A percentile compares a stretch with the other conserved stretches of the same genome.
These are phyloP conservation scores for Ophion slaviceki DNA, from an alignment of 2,888 invertebrate genomes.

Conservation along the genomic window DNA sequence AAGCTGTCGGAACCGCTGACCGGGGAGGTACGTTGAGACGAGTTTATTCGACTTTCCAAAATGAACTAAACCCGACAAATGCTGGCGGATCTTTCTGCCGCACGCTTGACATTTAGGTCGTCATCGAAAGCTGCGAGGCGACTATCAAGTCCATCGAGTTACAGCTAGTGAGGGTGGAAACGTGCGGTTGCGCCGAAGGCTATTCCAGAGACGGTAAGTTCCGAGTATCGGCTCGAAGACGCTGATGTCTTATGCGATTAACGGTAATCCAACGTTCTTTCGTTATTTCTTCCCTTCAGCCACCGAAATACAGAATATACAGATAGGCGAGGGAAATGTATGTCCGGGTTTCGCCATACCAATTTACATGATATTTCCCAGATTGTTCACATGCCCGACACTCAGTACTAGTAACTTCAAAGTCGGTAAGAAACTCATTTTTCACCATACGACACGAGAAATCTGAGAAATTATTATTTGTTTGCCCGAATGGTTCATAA, in stretches of 20 bases:
- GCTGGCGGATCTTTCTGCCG: not conserved
- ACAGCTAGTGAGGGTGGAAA: slow-evolving; percentile 97
- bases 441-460: not conserved
- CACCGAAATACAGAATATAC: slow-evolving; percentile 99
- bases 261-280: not conserved
- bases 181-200: slow-evolving; percentile 96
- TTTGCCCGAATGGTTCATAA: not conserved
- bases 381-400: slow-evolving; percentile 97
- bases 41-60: not conserved
- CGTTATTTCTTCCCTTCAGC: slow-evolving; percentile 85
- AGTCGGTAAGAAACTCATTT: slow-evolving; percentile 88
- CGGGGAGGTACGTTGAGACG: slow-evolving; percentile 87
- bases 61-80: not conserved
- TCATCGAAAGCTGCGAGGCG: slow-evolving; percentile 92
- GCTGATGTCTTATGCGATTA: not conserved
- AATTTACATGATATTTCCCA: slow-evolving; percentile 97
- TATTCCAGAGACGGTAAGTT: slow-evolving; percentile 93
- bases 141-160: slow-evolving; percentile 96
- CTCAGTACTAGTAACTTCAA: slow-evolving; percentile 96
- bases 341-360: slow-evolving; percentile 92
- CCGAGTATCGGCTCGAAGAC: not conserved
- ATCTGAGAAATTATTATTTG: not conserved
- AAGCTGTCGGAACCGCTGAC: slow-evolving; percentile 94
- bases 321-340: slow-evolving; percentile 97
- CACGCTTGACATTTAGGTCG: slow-evolving; percentile 84